These are phyloP conservation scores for Sebastes miniatus DNA, from an alignment of 2,797 vertebrate genomes.

Conservation along the genomic window DNA sequence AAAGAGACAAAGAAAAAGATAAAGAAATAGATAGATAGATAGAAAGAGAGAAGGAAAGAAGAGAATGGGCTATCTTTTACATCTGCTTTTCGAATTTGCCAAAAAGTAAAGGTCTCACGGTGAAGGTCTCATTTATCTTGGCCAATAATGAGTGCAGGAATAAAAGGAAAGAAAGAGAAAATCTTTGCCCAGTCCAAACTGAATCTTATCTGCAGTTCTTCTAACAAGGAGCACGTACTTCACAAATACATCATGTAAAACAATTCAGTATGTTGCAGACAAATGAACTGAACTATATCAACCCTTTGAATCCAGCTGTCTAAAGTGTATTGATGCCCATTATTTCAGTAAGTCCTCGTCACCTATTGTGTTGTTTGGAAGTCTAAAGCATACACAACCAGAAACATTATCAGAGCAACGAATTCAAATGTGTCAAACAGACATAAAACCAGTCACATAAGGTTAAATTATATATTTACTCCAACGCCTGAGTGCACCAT, in stretches of 20 bases:
- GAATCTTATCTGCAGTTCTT: conserved; percentile 15
- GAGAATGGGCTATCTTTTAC: conserved; percentile 7
- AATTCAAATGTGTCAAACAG: conserved; percentile 36
- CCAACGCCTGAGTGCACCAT: background rate
- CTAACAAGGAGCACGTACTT: background rate
- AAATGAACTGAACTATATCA: background rate
- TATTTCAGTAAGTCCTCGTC: background rate
- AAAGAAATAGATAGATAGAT: no score
- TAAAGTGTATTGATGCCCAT: background rate
- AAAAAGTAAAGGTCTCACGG: conserved; percentile 44
- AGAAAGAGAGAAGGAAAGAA: background rate
- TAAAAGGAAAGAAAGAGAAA: conserved; percentile 2
- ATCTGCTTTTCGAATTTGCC: conserved; percentile 3
- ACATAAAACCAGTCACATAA: conserved; percentile 27
- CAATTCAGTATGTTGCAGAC: background rate
- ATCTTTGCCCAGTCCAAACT: conserved; percentile 10
- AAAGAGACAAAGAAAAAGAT: no score
- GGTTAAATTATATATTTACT: conserved; percentile 15
- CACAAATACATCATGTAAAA: background rate
- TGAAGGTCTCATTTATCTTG: conserved; percentile 55
- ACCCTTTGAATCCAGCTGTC: background rate
- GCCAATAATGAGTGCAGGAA: conserved; percentile 24
- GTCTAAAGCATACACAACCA: background rate
- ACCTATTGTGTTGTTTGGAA: conserved; percentile 13
- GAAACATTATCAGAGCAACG: background rate